Evolutionary conservation across 2,797 vertebrate species (phyloP).

Genomic region (Lemur catta): DNA sequence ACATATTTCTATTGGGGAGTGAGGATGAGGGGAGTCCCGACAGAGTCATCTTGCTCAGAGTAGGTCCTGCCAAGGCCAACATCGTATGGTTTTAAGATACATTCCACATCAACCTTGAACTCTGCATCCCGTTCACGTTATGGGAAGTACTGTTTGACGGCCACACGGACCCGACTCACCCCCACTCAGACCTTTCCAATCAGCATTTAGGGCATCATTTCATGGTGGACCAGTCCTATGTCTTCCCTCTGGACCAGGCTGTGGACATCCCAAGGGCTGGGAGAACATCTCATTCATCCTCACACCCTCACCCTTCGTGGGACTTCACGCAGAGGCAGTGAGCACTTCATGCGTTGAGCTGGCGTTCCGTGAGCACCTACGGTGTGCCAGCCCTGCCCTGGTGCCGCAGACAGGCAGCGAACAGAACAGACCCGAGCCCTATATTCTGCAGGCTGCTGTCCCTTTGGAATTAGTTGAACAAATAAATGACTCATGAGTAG

Average conservation of each 20-base stretch:
- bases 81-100: not conserved
- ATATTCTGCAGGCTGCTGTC: not conserved
- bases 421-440: not conserved
- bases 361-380: not conserved
- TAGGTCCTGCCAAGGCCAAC: not conserved
- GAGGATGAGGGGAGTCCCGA: too few species aligned
- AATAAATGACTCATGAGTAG: not conserved
- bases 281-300: too few species aligned
- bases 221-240: not conserved
- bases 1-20: not conserved
- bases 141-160: not conserved
- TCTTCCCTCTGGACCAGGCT: not conserved
- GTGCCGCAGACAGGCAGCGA: not conserved
- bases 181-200: not conserved
- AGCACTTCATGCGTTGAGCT: not conserved
- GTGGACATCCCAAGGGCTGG: too few species aligned
- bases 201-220: not conserved
- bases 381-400: not conserved
- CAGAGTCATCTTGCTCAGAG: not conserved
- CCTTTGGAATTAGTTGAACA: not conserved
- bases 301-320: not conserved
- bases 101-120: too few species aligned
- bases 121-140: not conserved
- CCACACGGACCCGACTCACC: not conserved
- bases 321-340: not conserved